phyloP scores from a whole-genome alignment of 2,113 vertebrate genomes.

The Balaeniceps rex region DNA sequence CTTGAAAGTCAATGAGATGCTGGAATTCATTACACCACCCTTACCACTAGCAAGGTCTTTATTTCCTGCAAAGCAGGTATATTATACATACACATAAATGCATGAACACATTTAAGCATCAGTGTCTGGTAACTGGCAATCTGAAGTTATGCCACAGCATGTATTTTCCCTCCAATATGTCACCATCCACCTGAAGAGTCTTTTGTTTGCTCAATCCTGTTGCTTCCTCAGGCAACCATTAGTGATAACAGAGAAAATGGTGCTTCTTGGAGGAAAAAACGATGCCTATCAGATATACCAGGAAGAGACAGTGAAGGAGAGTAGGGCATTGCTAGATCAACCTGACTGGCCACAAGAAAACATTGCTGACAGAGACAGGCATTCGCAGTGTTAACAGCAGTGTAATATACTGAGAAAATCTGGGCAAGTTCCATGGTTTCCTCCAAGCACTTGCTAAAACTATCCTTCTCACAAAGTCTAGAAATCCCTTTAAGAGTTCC shows the following conservation, averaged over 20 bases:
- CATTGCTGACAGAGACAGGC: background rate
- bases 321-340: background rate
- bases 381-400: background rate
- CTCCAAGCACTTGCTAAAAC: background rate
- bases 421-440: background rate
- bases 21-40: background rate
- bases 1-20: background rate
- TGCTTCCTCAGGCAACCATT: background rate
- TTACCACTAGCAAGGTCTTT: background rate
- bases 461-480: background rate
- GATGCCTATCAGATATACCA: background rate
- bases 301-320: background rate
- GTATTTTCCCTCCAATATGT: background rate
- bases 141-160: background rate
- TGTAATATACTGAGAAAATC: background rate
- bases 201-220: background rate
- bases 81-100: background rate
- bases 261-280: background rate
- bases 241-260: background rate
- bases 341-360: background rate
- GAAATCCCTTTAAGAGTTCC: background rate
- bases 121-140: background rate
- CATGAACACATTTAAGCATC: background rate
- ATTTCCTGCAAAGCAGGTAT: background rate
- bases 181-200: background rate